Conservation (phyloP, 2,888 invertebrate species). For the Serripes groenlandicus region DNA sequence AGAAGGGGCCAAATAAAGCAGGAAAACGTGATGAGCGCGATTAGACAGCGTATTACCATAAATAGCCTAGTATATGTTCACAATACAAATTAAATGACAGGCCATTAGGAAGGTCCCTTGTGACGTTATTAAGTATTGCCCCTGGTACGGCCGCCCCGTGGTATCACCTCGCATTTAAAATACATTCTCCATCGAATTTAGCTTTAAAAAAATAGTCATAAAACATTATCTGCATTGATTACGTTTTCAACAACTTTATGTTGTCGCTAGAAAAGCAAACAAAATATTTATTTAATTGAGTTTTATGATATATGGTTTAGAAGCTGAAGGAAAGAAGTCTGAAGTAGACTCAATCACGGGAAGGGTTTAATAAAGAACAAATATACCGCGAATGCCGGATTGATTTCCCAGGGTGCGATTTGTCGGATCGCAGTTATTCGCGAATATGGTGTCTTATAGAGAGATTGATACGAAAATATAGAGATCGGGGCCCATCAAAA, state of each 20-base stretch:
- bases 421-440: constrained; percentile 33
- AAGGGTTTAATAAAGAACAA: constrained; percentile 63
- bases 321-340: neutral
- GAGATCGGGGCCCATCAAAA: constrained; percentile 45
- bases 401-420: constrained; percentile 65
- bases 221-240: no score
- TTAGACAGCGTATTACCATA: constrained; percentile 65
- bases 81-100: constrained; percentile 70
- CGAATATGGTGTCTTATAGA: constrained; percentile 42
- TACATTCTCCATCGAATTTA: no score
- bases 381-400: constrained; percentile 63
- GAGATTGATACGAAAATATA: constrained; percentile 65
- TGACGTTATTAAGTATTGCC: constrained; percentile 45
- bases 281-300: no score
- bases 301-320: no score
- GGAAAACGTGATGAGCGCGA: constrained; percentile 39
- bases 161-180: no score
- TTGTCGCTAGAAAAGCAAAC: no score
- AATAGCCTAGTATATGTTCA: constrained; percentile 71
- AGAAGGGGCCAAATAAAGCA: constrained; percentile 24
- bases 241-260: no score
- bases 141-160: no score
- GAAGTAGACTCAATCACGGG: neutral
- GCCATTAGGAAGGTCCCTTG: constrained; percentile 59
- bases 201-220: no score